Evolutionary conservation across 2,797 vertebrate genomes (phyloP), one percentile per base, ranked within the genome.

Genomic region (Callimico goeldii): DNA sequence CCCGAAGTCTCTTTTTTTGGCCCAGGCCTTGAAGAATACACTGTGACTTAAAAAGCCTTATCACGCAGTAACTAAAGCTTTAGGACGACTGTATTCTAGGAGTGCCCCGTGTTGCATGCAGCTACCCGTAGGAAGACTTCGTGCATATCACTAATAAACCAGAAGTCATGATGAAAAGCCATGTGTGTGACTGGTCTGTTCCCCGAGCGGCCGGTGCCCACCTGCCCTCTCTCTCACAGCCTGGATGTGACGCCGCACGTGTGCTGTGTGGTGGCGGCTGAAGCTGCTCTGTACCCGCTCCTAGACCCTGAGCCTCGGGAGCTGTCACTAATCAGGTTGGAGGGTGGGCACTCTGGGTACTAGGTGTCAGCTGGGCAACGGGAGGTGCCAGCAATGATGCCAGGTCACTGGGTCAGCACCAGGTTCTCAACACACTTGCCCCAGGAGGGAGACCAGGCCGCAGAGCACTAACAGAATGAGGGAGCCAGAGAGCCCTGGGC

Each of bases 91-190:
- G 98, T 98, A 98, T 95, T 98, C 98, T 97, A 98, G 98, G 99
- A 99, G 98, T 99, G 98, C 96, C 88, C 98, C 99, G 98, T 99
- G 99, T 99, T 99, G 99, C 99, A 99, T 99, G 99, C 99, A 98
- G 99, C 98, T 98, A 99, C 98, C 99, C 99, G 98, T 99, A 99
- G 99, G 99, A 99, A 98, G 99, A 99, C 99, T 99, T 99, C 96
- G 48, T 91, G 96, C 94, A 99, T 99, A 98, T 98, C 98, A 98
- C 98, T 99, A 99, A 99, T 99, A 99, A 99, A 99, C 98, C 98
- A 97, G 98, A 99, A 97, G 76, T 98, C 98, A 96, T 98, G 98
- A 98, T 96, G 95, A 95, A 98, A 91, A 88, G 82, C 87, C 50
- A 95, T 80, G 91, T 33, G 88, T 92, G 95, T 95, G 97, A 96